These are phyloP conservation scores for Triplophysa yarkandensis DNA, from an alignment of 2,797 vertebrate genomes.

Conservation along the genomic window DNA sequence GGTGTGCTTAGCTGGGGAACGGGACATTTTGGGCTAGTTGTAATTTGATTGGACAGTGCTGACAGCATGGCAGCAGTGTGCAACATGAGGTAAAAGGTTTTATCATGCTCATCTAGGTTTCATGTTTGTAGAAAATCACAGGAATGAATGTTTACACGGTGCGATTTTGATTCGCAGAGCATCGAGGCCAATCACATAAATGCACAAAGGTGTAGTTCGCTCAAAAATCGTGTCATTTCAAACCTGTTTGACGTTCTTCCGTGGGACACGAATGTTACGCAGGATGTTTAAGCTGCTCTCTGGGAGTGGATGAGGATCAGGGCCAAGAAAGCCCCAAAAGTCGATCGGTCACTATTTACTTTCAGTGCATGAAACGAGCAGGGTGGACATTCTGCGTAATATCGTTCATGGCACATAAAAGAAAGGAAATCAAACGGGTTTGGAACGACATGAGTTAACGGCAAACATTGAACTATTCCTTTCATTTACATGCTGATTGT, in stretches of 20 bases:
- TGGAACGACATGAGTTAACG: background rate
- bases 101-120: conserved; percentile 43
- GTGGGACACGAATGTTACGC: background rate
- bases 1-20: conserved; percentile 51
- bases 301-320: background rate
- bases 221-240: background rate
- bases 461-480: background rate
- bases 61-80: conserved; percentile 66
- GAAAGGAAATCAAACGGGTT: background rate
- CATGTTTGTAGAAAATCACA: conserved; percentile 15
- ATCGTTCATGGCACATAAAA: background rate
- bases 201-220: background rate
- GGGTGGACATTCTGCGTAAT: background rate
- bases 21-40: conserved; percentile 46
- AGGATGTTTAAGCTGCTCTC: conserved; percentile 5
- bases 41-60: conserved; percentile 64
- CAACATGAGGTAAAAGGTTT: conserved; percentile 66
- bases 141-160: conserved; percentile 17
- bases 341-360: background rate
- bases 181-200: conserved; percentile 7
- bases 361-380: background rate
- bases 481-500: background rate
- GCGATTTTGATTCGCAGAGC: conserved; percentile 31
- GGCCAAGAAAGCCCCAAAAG: background rate
- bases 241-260: background rate